phyloP scores from a whole-genome alignment of 2,113 vertebrate genomes.

The Sminthopsis crassicaudata region DNA sequence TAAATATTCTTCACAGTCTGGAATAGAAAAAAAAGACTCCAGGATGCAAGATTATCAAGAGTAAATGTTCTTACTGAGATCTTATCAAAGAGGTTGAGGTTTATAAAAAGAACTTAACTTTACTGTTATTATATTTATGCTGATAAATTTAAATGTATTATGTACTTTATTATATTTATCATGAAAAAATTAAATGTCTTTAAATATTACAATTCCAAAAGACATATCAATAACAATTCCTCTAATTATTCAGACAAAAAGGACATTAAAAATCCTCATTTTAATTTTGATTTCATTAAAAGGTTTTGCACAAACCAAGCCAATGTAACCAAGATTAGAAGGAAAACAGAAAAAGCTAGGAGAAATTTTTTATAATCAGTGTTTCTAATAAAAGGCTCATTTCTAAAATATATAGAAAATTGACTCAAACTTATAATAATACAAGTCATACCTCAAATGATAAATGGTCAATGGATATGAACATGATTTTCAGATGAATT shows the following conservation, averaged over 20 bases:
- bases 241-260: background rate
- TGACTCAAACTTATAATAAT: too few species aligned
- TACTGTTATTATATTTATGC: background rate
- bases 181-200: background rate
- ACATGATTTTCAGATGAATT: too few species aligned
- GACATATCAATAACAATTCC: background rate
- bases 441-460: too few species aligned
- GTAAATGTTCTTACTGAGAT: conserved; percentile 11
- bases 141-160: background rate
- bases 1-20: conserved; percentile 13
- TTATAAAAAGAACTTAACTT: background rate
- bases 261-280: background rate
- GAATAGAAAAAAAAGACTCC: background rate
- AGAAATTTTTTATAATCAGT: too few species aligned
- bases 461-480: too few species aligned
- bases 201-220: background rate
- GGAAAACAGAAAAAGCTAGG: too few species aligned
- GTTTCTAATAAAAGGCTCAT: too few species aligned
- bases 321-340: too few species aligned
- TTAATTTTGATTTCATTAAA: too few species aligned
- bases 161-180: background rate
- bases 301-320: too few species aligned
- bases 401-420: too few species aligned
- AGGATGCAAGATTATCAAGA: background rate
- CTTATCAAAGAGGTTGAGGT: background rate